phyloP scores from a whole-genome alignment of 2,888 invertebrate genomes.

The Aspidiotus rigidus region DNA sequence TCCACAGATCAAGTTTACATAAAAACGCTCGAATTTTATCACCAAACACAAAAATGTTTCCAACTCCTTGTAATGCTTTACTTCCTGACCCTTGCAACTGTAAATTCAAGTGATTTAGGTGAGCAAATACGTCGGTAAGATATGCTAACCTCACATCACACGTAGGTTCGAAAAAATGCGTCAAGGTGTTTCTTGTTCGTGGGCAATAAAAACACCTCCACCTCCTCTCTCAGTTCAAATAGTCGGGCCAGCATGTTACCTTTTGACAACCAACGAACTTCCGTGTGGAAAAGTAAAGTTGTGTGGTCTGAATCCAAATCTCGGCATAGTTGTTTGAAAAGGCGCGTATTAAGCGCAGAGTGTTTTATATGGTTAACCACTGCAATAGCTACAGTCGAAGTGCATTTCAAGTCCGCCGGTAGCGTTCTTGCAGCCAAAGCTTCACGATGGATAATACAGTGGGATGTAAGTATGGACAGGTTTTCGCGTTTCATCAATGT shows the following conservation, averaged over 20 bases:
- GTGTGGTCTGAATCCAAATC: slow-evolving; percentile 28
- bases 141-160: slow-evolving; percentile 32
- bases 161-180: slow-evolving; percentile 20
- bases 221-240: slow-evolving; percentile 33
- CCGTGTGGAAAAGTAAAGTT: slow-evolving; percentile 35
- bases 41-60: slow-evolving; percentile 31
- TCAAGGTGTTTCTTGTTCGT: slow-evolving; percentile 29
- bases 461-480: slow-evolving; percentile 28
- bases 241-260: slow-evolving; percentile 32
- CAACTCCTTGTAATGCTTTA: slow-evolving; percentile 5
- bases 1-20: slow-evolving; percentile 32
- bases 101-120: slow-evolving; percentile 33
- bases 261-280: slow-evolving; percentile 34
- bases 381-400: slow-evolving; percentile 22
- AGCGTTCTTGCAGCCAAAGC: slow-evolving; percentile 34
- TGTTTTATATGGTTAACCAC: slow-evolving; percentile 28
- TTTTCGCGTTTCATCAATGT: slow-evolving; percentile 34
- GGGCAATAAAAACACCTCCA: slow-evolving; percentile 32
- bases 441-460: slow-evolving; percentile 34
- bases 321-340: slow-evolving; percentile 22
- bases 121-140: slow-evolving; percentile 32
- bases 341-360: slow-evolving; percentile 29
- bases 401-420: slow-evolving; percentile 24
- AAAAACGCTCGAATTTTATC: slow-evolving; percentile 30
- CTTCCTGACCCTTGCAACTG: slow-evolving; percentile 15